Evolutionary conservation across 2,797 vertebrate genomes (phyloP).

Genomic region (Limosa lapponica): DNA sequence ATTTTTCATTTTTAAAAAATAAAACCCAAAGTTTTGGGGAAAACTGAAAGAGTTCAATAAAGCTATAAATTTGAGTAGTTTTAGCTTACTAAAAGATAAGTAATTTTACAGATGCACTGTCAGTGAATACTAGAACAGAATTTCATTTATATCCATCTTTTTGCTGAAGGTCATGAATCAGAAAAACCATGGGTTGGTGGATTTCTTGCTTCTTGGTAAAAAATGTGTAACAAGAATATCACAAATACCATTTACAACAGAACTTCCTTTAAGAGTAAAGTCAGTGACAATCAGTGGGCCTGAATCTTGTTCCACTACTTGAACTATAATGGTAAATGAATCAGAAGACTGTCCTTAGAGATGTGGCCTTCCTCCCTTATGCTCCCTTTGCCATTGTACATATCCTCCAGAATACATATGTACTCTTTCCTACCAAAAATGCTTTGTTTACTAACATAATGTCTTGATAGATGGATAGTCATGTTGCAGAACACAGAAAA

Average conservation of each 20-base stretch:
- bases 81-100: not conserved
- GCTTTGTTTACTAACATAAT: not conserved
- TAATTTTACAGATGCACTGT: not conserved
- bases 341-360: not conserved
- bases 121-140: not conserved
- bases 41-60: not conserved
- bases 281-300: not conserved
- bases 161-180: not conserved
- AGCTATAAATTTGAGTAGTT: not conserved
- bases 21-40: not conserved
- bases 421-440: not conserved
- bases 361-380: not conserved
- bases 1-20: not conserved
- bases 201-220: not conserved
- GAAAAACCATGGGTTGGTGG: not conserved
- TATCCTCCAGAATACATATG: not conserved
- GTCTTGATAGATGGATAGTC: not conserved
- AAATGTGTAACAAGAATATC: not conserved
- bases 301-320: not conserved
- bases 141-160: not conserved
- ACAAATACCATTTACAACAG: not conserved
- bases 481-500: not conserved
- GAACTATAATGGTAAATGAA: not conserved
- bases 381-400: not conserved
- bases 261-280: not conserved